A percentile compares a stretch with the other conserved stretches of the same genome.
phyloP scores from a whole-genome alignment of 1,140 invertebrate species.

The Ceratina japonica region DNA sequence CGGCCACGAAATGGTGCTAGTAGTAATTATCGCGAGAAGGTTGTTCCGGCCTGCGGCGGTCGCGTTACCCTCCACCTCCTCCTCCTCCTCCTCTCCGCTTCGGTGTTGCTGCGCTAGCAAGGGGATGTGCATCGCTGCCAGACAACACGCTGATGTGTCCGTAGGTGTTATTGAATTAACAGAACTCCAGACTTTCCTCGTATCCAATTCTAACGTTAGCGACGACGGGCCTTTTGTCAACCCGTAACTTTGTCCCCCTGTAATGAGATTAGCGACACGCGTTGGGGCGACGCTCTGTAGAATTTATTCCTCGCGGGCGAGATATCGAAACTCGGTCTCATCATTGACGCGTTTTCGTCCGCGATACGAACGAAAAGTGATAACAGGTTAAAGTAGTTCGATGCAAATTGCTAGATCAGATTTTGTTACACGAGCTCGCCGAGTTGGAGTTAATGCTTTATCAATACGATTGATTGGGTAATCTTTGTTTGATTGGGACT shows the following conservation, averaged over 20 bases:
- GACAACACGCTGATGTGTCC: background rate
- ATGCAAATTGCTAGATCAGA: no score
- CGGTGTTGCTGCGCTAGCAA: conserved; percentile 1
- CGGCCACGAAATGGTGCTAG: conserved; percentile 28
- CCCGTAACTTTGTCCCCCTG: background rate
- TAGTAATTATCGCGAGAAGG: conserved; percentile 43
- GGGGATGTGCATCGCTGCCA: background rate
- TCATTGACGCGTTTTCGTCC: no score
- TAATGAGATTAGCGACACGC: background rate
- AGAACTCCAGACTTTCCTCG: background rate
- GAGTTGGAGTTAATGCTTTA: no score
- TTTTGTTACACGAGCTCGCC: background rate
- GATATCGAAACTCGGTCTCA: no score
- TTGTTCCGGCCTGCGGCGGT: background rate
- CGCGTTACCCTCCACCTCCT: no score
- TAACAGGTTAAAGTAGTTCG: no score
- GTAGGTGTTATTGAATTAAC: conserved; percentile 30
- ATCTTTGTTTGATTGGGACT: no score
- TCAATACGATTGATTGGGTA: no score
- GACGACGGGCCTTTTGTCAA: background rate
- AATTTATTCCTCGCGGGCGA: background rate
- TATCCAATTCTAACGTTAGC: background rate
- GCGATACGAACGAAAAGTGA: background rate
- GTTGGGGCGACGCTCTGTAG: background rate
- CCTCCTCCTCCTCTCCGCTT: background rate